Percentiles rank a stretch among this genome's conserved stretches.
phyloP scores from a whole-genome alignment of 2,888 invertebrate genomes.

The Leucophora obtusa region DNA sequence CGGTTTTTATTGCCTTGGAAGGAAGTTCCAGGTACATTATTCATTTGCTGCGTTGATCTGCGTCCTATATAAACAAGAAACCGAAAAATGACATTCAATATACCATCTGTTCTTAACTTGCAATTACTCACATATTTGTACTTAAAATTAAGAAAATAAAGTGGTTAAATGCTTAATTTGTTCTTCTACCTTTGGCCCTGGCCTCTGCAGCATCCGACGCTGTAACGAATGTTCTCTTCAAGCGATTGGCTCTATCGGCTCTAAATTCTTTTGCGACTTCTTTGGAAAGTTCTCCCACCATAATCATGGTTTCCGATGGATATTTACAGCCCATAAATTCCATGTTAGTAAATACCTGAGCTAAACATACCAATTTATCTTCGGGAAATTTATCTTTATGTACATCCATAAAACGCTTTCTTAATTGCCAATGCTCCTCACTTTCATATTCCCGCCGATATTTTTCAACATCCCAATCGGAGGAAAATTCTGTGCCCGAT shows the following conservation, averaged over 20 bases:
- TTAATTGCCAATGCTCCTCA: conserved; percentile 93
- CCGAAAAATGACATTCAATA: conserved; percentile 36
- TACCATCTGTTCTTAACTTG: conserved; percentile 14
- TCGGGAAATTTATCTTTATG: conserved; percentile 89
- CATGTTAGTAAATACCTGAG: conserved; percentile 94
- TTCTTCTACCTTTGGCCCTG: conserved; percentile 83
- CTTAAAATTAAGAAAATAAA: conserved; percentile 60
- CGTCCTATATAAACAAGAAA: conserved; percentile 30
- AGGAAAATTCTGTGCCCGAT: conserved; percentile 30
- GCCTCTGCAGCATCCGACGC: conserved; percentile 89
- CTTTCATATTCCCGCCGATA: conserved; percentile 90
- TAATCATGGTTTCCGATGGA: conserved; percentile 88
- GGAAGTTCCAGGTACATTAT: conserved; percentile 19
- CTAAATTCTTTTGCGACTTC: conserved; percentile 87
- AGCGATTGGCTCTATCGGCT: conserved; percentile 81
- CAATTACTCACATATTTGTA: conserved; percentile 63
- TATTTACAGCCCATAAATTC: conserved; percentile 82
- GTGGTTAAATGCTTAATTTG: conserved; percentile 49
- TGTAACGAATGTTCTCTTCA: conserved; percentile 87
- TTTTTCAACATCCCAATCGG: conserved; percentile 86
- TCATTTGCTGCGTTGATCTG: conserved; percentile 62
- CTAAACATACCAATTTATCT: conserved; percentile 90
- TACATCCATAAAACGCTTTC: conserved; percentile 87
- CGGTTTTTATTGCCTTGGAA: conserved; percentile 25
- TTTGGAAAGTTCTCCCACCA: conserved; percentile 85